Conservation (phyloP, 2,113 vertebrate genomes). For the Poecile atricapillus region DNA sequence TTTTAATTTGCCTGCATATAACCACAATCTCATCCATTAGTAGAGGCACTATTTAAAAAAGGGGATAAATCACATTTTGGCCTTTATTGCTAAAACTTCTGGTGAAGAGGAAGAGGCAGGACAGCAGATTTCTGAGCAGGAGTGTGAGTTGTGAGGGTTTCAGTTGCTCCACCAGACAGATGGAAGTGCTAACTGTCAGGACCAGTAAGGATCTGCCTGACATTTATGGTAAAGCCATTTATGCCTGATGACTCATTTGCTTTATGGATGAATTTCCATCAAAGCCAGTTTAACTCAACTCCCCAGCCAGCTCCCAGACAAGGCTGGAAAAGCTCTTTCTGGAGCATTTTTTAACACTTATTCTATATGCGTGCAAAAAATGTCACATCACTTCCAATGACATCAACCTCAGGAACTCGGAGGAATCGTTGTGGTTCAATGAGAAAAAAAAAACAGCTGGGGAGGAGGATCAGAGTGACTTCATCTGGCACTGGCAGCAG, state of each 20-base stretch:
- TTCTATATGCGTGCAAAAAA: slow-evolving; percentile 36
- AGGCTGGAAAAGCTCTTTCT: slow-evolving; percentile 53
- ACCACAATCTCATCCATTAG: neutral
- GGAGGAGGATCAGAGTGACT: neutral
- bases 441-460: neutral
- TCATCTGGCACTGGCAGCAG: slow-evolving; percentile 21
- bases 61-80: neutral
- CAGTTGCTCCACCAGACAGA: neutral
- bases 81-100: neutral
- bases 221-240: slow-evolving; percentile 49
- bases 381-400: slow-evolving; percentile 36
- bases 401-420: slow-evolving; percentile 12
- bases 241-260: slow-evolving; percentile 19
- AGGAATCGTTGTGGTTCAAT: slow-evolving; percentile 16
- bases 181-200: neutral
- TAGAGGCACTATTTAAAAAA: neutral
- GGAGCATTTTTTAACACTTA: slow-evolving; percentile 47
- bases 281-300: neutral
- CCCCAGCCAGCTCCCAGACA: slow-evolving; percentile 37
- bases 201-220: slow-evolving; percentile 5
- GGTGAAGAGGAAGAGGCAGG: neutral
- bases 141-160: neutral
- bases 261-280: slow-evolving; percentile 44
- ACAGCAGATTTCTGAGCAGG: neutral
- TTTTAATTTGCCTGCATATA: neutral